Conservation (phyloP, 2,113 vertebrate genomes). For the Erinaceus europaeus region DNA sequence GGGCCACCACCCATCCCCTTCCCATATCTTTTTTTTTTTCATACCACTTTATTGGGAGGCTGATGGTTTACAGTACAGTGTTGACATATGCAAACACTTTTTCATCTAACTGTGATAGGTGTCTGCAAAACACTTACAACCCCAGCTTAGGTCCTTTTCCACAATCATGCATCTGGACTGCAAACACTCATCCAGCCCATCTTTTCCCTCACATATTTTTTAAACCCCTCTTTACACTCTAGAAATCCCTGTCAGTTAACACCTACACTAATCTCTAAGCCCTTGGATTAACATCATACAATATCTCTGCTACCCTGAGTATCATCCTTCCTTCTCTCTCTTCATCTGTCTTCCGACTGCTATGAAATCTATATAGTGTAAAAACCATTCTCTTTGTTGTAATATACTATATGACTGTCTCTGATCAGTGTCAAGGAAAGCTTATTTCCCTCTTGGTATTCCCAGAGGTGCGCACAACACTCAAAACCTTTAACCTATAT, state of each 20-base stretch:
- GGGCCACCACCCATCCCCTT: too few species aligned
- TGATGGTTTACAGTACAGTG: too few species aligned
- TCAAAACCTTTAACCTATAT: neutral
- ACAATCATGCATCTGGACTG: too few species aligned
- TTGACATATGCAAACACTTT: too few species aligned
- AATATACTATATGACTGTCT: neutral
- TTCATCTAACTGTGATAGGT: too few species aligned
- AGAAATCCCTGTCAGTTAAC: neutral
- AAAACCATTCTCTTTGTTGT: neutral
- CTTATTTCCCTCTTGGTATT: neutral
- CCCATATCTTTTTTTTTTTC: too few species aligned
- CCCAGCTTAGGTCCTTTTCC: too few species aligned
- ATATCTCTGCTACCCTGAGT: neutral
- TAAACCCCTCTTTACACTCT: neutral
- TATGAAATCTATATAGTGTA: neutral
- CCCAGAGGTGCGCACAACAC: neutral
- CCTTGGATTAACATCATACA: too few species aligned
- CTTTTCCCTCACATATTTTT: fast-evolving
- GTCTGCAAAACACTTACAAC: too few species aligned
- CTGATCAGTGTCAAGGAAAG: neutral
- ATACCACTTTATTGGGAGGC: too few species aligned
- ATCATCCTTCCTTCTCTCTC: neutral
- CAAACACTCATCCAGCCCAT: too few species aligned
- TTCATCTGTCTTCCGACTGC: neutral
- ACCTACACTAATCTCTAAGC: neutral